A percentile compares a stretch with the other conserved stretches of the same genome.
phyloP scores from a whole-genome alignment of 2,113 vertebrate genomes.

The Callionymus lyra region DNA sequence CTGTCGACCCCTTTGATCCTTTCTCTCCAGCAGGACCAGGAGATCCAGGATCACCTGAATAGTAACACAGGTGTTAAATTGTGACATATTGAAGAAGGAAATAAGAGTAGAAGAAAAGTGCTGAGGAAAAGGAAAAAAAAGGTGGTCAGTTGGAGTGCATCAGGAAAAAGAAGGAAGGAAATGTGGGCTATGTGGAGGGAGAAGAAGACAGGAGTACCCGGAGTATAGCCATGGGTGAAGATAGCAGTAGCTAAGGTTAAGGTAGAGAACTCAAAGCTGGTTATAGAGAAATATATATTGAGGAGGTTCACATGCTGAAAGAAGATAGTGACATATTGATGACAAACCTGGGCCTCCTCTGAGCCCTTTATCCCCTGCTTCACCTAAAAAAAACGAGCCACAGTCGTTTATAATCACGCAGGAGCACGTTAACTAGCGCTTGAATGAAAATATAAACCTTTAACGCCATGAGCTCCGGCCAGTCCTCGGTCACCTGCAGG shows the following conservation, averaged over 20 bases:
- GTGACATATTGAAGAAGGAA: too few species aligned
- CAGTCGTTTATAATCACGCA: constrained; percentile 1
- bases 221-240: too few species aligned
- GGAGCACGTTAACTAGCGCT: neutral
- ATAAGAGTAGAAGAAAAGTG: too few species aligned
- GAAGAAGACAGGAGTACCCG: too few species aligned
- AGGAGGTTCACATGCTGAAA: constrained; percentile 12
- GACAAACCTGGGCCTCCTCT: constrained; percentile 78
- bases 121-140: too few species aligned
- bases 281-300: too few species aligned
- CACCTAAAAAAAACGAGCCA: constrained; percentile 64
- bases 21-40: constrained; percentile 76
- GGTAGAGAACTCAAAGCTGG: too few species aligned
- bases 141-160: too few species aligned
- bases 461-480: constrained; percentile 73
- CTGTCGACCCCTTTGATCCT: constrained; percentile 79
- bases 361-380: constrained; percentile 80
- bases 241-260: too few species aligned
- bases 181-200: too few species aligned
- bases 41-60: constrained; percentile 75
- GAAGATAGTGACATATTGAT: too few species aligned
- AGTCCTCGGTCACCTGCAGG: constrained; percentile 80
- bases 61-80: constrained; percentile 2
- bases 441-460: constrained; percentile 67
- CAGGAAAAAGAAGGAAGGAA: too few species aligned